These are phyloP conservation scores for Jordanella pulchra DNA, from an alignment of 2,797 vertebrate genomes.

Conservation along the genomic window DNA sequence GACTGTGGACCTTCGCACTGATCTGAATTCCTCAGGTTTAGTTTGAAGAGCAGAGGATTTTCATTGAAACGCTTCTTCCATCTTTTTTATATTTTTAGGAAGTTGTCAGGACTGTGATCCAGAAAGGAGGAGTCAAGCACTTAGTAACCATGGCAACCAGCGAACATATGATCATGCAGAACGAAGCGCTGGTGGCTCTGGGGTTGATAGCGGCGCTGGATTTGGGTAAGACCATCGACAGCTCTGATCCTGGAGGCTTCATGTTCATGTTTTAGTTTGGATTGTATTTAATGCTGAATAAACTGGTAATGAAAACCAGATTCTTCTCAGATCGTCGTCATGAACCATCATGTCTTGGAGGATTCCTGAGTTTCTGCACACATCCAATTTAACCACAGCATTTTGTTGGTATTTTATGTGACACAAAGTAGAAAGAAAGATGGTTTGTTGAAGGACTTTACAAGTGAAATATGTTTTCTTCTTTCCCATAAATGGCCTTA, in stretches of 20 bases:
- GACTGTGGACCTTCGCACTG: no score
- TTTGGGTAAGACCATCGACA: slow-evolving; percentile 82
- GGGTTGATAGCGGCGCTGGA: slow-evolving; percentile 94
- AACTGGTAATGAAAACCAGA: neutral
- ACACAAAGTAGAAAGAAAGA: neutral
- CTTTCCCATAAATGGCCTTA: no score
- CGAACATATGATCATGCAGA: slow-evolving; percentile 99
- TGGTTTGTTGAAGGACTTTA: no score
- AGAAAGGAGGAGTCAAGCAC: slow-evolving; percentile 93
- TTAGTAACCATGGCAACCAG: slow-evolving; percentile 98
- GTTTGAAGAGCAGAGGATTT: neutral
- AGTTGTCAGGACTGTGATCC: slow-evolving; percentile 92
- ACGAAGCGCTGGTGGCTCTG: slow-evolving; percentile 95
- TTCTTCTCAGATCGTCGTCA: neutral
- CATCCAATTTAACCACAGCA: no score
- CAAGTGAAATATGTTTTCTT: no score
- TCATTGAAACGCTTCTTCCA: neutral
- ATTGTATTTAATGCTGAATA: neutral
- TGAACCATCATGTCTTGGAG: no score
- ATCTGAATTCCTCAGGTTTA: no score
- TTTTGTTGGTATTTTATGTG: neutral
- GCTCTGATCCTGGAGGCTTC: neutral
- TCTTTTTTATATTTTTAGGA: slow-evolving; percentile 76
- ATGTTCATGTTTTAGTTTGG: neutral
- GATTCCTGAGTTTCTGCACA: neutral